Conservation (phyloP, 2,113 vertebrate species). For the Nothoprocta pentlandii region DNA sequence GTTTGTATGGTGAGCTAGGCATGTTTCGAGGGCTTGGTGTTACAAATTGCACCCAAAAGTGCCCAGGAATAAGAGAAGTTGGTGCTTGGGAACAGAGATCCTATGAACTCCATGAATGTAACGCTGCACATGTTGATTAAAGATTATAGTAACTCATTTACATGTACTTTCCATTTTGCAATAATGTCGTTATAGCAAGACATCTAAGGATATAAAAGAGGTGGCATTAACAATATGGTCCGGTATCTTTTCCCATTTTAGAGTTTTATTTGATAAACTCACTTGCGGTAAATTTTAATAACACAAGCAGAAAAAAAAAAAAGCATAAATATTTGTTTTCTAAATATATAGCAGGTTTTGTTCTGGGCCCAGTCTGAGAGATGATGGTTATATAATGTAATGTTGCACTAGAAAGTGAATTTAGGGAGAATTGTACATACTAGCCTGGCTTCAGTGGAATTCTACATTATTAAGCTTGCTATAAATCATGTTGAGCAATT, state of each 20-base stretch:
- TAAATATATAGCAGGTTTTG: not conserved
- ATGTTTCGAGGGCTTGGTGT: not conserved
- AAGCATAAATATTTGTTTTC: not conserved
- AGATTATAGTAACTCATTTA: not conserved
- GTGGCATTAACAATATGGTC: not conserved
- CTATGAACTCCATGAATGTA: not conserved
- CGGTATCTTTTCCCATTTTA: not conserved
- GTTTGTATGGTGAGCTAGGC: fast-evolving
- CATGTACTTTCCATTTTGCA: not conserved
- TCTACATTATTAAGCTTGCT: not conserved
- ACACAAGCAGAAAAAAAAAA: not conserved
- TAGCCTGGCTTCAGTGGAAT: not conserved
- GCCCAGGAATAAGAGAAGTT: not conserved
- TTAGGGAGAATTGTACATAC: not conserved
- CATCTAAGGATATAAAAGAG: not conserved
- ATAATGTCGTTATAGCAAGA: not conserved
- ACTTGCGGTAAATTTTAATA: not conserved
- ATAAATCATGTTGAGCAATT: not conserved
- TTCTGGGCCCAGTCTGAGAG: not conserved
- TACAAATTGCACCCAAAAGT: fast-evolving
- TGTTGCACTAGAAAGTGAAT: not conserved
- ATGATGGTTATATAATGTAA: not conserved
- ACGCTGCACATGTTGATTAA: not conserved
- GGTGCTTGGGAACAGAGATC: not conserved
- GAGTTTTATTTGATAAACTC: not conserved